A percentile compares a stretch with the other conserved stretches of the same genome.
Conservation (phyloP, 1,140 invertebrate genomes). For the Chionoecetes opilio region DNA sequence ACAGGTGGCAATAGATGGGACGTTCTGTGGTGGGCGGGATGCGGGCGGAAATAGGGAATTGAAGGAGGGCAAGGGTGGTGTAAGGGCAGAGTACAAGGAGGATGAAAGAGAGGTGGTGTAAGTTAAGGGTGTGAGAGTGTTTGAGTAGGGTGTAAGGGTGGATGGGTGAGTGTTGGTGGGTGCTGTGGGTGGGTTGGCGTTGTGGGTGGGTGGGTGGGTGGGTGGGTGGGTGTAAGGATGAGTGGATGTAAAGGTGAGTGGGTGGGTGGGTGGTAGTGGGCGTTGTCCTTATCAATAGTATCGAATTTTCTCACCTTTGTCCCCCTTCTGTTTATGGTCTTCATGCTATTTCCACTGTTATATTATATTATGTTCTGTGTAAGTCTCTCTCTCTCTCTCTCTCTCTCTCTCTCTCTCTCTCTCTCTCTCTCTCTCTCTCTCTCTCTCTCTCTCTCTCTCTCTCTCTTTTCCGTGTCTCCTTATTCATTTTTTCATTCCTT, state of each 20-base stretch:
- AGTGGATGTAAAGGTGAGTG: not conserved
- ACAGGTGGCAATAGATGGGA: not conserved
- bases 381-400: not conserved
- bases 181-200: not conserved
- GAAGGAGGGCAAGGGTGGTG: not conserved
- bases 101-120: not conserved
- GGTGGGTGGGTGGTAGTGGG: not conserved
- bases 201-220: not conserved
- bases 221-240: not conserved
- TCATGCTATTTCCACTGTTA: not conserved
- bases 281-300: not conserved
- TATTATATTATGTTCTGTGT: not conserved
- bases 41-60: not conserved
- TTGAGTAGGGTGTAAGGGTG: not conserved
- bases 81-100: not conserved
- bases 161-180: not conserved
- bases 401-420: slow-evolving; percentile 8
- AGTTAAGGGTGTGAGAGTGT: not conserved
- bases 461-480: not conserved
- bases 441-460: not conserved
- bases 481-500: too few relatives aligned
- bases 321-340: not conserved
- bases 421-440: not conserved
- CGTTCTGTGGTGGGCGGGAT: not conserved
- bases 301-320: not conserved